Evolutionary conservation across 2,888 invertebrate genomes (phyloP).

Genomic region (Noctua janthe): DNA sequence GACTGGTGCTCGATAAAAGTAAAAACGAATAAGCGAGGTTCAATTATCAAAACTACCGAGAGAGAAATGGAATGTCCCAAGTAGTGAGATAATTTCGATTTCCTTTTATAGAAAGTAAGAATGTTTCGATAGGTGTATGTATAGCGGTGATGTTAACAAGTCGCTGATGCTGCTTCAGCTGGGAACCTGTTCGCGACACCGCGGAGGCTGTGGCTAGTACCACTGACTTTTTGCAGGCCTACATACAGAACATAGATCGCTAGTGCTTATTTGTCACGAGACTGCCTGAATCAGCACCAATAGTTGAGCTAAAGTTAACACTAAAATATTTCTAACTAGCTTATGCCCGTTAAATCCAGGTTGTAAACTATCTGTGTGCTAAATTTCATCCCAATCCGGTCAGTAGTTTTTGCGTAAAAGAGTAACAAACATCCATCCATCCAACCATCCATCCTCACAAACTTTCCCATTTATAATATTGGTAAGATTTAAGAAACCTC

Average conservation of each 20-base stretch:
- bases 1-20: constrained; percentile 78
- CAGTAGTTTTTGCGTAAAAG: no score
- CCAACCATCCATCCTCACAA: no score
- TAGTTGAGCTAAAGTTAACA: constrained; percentile 10
- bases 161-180: constrained; percentile 71
- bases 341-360: no score
- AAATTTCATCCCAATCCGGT: no score
- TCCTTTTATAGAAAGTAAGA: constrained; percentile 90
- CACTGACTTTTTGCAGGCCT: constrained; percentile 67
- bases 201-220: constrained; percentile 64
- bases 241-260: constrained; percentile 60
- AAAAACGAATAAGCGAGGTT: constrained; percentile 78
- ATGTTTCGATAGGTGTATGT: constrained; percentile 82
- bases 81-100: constrained; percentile 89
- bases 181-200: constrained; percentile 74
- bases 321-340: background rate
- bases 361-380: no score
- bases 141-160: constrained; percentile 78
- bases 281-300: constrained; percentile 50
- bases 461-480: no score
- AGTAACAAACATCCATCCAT: no score
- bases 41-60: constrained; percentile 87
- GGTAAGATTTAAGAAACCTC: constrained; percentile 4
- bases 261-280: constrained; percentile 49
- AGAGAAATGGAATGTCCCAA: constrained; percentile 88